Evolutionary conservation across 2,888 invertebrate species (phyloP), one percentile per base, ranked within the genome.

Genomic region (Notocelia uddmanniana): DNA sequence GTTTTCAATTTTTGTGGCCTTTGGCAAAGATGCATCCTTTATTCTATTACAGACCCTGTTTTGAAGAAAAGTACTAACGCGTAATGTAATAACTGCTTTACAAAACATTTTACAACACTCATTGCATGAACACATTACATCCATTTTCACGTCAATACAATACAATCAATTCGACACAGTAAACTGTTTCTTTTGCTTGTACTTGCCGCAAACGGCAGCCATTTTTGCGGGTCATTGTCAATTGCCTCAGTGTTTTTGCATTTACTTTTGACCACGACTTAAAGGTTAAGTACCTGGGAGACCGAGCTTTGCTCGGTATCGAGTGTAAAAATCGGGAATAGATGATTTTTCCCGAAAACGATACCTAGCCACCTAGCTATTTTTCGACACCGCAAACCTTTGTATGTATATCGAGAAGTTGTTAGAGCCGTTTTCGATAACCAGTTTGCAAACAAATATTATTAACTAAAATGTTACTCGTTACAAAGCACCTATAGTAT

Each of bases 201-300:
- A 26, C 26, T 52, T 6, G n/a, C 26, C 18, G 23, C 50, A 59
- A 68, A 21, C 48, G 59, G 59, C 23, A 18, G 50, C 50, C 23
- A 23, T 45, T 62, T 41, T 21, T 31, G n/a, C 69, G 31, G 66
- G 71, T 71, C 71, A 71, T 71, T 71, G 71, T 18, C 71, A 48
- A 23, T 66, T 66, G 41, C 71, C 58, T 45, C 52, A 31, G 31
- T 6, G 13, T 64, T 54, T 50, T 54, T n/a, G 8, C 45, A 41
- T 45, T 45, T 45, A 45, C 45, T 45, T 45, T n/a, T n/a, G 15
- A 45, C 13, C 45, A 45, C 45, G 45, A 45, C 8, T 45, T n/a
- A 1, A 31, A n/a, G 6, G 45, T 45, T 45, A n/a, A n/a, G 31
- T 31, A 31, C 31, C 31, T 9, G 3, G 8, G 31, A 6, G n/a